Evolutionary conservation across 2,113 vertebrate species (phyloP).

Genomic region (Callopanchax toddi): DNA sequence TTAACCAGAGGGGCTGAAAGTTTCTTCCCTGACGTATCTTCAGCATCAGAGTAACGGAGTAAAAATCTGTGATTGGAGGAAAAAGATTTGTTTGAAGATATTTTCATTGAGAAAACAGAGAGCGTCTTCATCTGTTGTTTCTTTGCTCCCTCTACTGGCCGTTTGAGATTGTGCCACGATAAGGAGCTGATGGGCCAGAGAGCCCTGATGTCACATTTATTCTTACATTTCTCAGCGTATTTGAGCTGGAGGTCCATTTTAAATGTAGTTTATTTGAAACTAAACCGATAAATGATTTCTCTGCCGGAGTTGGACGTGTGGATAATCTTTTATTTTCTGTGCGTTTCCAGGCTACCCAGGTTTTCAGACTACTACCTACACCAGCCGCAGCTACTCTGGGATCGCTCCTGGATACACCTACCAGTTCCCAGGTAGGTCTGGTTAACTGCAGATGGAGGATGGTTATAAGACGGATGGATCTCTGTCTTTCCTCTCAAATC

Average conservation of each 20-base stretch:
- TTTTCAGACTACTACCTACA: slow-evolving; percentile 94
- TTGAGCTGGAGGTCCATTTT: too few relatives aligned
- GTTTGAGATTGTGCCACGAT: background rate
- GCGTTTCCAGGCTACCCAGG: slow-evolving; percentile 89
- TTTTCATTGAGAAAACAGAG: slow-evolving; percentile 44
- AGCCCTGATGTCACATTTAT: too few relatives aligned
- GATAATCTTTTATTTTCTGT: background rate
- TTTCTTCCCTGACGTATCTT: background rate
- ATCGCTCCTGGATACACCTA: slow-evolving; percentile 95
- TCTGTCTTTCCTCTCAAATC: background rate
- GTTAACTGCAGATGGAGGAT: too few relatives aligned
- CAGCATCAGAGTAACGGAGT: slow-evolving; percentile 35
- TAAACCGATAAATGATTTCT: too few relatives aligned
- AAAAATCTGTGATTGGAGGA: slow-evolving; percentile 34
- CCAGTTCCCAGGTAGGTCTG: slow-evolving; percentile 90
- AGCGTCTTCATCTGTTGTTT: background rate
- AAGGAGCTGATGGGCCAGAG: too few relatives aligned
- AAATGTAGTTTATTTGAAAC: too few relatives aligned
- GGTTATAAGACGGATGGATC: too few relatives aligned
- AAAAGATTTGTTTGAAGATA: slow-evolving; percentile 27
- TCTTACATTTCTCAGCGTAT: too few relatives aligned
- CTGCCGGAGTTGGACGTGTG: too few relatives aligned
- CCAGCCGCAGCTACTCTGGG: slow-evolving; percentile 93
- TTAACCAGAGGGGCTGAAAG: too few relatives aligned
- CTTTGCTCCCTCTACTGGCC: slow-evolving; percentile 65